These are phyloP conservation scores for Idaea aversata DNA, from an alignment of 2,888 invertebrate genomes.

Conservation along the genomic window DNA sequence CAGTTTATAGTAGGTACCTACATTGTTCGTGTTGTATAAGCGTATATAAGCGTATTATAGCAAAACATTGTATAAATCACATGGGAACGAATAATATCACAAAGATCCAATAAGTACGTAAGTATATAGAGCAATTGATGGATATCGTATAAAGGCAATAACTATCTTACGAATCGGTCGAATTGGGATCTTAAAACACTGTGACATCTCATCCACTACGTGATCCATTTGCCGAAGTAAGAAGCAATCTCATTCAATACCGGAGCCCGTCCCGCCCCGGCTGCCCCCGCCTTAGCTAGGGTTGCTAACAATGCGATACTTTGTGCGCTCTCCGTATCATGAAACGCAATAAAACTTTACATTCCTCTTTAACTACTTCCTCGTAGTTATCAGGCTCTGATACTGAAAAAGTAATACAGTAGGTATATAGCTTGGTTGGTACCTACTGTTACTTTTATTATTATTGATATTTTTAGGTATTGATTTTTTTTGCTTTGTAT, in stretches of 20 bases:
- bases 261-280: constrained; percentile 49
- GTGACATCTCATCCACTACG: constrained; percentile 82
- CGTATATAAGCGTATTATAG: constrained; percentile 1
- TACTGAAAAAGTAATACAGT: constrained; percentile 49
- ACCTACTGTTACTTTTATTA: not conserved
- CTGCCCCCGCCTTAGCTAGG: constrained; percentile 46
- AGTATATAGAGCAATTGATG: constrained; percentile 15
- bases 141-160: constrained; percentile 39
- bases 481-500: not conserved
- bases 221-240: constrained; percentile 82
- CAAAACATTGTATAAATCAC: constrained; percentile 11
- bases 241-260: constrained; percentile 82
- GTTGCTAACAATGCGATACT: constrained; percentile 72
- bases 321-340: constrained; percentile 64
- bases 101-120: constrained; percentile 11
- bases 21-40: not conserved
- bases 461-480: not conserved
- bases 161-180: constrained; percentile 61
- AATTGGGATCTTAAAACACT: constrained; percentile 81
- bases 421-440: not conserved
- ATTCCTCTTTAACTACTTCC: constrained; percentile 75
- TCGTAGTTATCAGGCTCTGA: constrained; percentile 67
- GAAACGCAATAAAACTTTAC: constrained; percentile 76
- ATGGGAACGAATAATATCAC: constrained; percentile 18
- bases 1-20: not conserved